Conservation (phyloP, 2,113 vertebrate species). For the Vidua chalybeata region DNA sequence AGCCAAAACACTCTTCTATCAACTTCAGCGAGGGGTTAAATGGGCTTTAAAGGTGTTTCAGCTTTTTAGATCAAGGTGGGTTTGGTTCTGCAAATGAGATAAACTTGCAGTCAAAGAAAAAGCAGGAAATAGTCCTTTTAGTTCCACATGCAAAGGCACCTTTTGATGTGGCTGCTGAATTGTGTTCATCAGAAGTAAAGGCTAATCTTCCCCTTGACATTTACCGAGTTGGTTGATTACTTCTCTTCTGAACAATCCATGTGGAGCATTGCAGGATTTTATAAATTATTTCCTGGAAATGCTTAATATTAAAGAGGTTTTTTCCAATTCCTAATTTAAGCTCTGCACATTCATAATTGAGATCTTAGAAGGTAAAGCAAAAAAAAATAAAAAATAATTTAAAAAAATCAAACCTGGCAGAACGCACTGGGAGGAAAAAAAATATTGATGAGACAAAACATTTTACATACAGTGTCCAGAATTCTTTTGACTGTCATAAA, state of each 20-base stretch:
- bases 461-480: neutral
- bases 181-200: constrained; percentile 11
- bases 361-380: neutral
- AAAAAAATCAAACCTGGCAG: neutral
- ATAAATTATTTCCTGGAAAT: constrained; percentile 7
- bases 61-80: neutral
- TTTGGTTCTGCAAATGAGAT: neutral
- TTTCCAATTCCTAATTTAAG: neutral
- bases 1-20: neutral
- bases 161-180: neutral
- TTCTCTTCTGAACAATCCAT: neutral
- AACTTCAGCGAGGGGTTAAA: neutral
- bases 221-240: neutral
- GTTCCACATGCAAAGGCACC: neutral
- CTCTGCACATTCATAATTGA: neutral
- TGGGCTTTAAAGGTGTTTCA: neutral
- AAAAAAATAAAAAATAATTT: neutral
- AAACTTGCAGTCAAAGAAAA: neutral
- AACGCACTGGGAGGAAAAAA: neutral
- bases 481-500: neutral
- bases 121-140: neutral
- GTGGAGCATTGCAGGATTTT: neutral
- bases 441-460: neutral
- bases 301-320: neutral
- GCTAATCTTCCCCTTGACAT: constrained; percentile 41